Conservation (phyloP, 1,140 invertebrate genomes). For the Physella acuta region DNA sequence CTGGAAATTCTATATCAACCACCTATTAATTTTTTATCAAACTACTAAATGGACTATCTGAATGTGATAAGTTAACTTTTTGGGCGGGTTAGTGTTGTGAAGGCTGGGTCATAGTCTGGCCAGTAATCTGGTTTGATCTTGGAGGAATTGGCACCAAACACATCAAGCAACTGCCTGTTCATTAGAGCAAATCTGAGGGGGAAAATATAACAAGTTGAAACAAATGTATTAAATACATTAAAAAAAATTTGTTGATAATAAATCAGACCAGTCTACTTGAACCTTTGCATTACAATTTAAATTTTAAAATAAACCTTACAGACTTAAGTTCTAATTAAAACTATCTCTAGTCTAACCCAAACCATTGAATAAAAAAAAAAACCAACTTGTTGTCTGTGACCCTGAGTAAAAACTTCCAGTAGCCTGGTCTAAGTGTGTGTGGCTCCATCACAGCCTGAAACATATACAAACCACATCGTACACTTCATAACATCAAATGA, state of each 20-base stretch:
- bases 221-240: neutral
- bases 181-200: constrained; percentile 48
- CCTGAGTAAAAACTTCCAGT: constrained; percentile 78
- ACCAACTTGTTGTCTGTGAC: constrained; percentile 72
- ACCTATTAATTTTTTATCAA: too few species aligned
- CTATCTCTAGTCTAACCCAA: constrained; percentile 49
- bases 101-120: constrained; percentile 50
- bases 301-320: neutral
- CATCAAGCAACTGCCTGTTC: constrained; percentile 51
- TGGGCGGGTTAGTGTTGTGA: constrained; percentile 37
- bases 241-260: too few species aligned
- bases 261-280: neutral
- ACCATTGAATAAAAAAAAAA: constrained; percentile 33
- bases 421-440: constrained; percentile 76
- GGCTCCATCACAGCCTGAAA: constrained; percentile 74
- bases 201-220: constrained; percentile 8
- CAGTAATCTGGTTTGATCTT: constrained; percentile 49
- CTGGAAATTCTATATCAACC: too few species aligned
- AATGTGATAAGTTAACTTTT: too few species aligned
- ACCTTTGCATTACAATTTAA: neutral
- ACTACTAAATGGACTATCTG: too few species aligned
- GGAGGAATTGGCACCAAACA: constrained; percentile 46
- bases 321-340: constrained; percentile 16
- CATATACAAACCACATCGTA: too few species aligned
- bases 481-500: too few species aligned